Evolutionary conservation across 2,797 vertebrate species (phyloP).

Genomic region (Sylvia borin): DNA sequence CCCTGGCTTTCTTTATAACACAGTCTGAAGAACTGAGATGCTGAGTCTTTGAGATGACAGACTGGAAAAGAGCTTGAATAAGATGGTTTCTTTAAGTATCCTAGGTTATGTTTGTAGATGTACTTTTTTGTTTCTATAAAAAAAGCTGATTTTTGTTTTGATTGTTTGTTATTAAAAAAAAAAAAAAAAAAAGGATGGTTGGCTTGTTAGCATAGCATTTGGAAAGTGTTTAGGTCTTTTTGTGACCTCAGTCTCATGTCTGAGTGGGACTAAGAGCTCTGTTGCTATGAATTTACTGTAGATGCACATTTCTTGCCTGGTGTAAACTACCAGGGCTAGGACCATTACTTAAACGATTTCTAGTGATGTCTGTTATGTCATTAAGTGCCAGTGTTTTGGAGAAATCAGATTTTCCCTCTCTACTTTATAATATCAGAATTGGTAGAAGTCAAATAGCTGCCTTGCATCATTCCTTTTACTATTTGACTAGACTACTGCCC

Average conservation of each 20-base stretch:
- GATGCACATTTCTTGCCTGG: not conserved
- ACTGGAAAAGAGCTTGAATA: not conserved
- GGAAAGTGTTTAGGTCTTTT: not conserved
- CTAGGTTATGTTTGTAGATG: not conserved
- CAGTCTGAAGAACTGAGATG: not conserved
- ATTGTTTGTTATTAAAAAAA: not conserved
- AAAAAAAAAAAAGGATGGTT: not conserved
- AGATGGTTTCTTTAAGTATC: not conserved
- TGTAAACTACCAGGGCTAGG: not conserved
- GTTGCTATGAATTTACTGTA: not conserved
- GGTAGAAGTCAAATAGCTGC: not conserved
- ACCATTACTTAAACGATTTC: not conserved
- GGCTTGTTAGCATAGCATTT: not conserved
- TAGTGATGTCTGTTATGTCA: not conserved
- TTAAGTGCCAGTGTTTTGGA: not conserved
- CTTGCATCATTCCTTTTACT: not conserved
- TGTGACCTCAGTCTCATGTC: rapidly evolving
- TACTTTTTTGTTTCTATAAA: not conserved
- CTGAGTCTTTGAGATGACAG: not conserved
- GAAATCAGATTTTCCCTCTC: not conserved
- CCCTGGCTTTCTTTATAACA: not conserved
- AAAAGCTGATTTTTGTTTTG: not conserved
- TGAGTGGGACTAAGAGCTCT: not conserved
- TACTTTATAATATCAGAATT: not conserved
- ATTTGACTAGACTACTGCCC: slow-evolving; percentile 15